Evolutionary conservation across 2,797 vertebrate species (phyloP), one percentile per base, ranked within the genome.

Genomic region (Silurus lanzhouensis): DNA sequence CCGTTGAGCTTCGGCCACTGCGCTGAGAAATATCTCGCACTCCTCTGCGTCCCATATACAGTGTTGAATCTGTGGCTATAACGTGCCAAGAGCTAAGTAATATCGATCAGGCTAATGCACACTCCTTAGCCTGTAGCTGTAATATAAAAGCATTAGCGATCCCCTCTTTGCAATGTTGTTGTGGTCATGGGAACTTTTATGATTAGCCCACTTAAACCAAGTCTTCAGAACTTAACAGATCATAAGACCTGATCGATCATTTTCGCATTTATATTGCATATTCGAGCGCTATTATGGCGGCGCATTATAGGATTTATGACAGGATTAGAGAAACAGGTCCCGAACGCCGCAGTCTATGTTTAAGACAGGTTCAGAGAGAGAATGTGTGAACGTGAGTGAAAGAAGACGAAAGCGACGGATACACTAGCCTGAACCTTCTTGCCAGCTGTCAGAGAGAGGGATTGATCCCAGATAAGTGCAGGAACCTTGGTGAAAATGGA

Each of bases 401-500:
- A 85, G 83, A 67, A 60, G 63, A 15, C 63, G 60, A 67, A 70
- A 70, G 72, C 14, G 20, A 81, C 70, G 84, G 88, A 88, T 86
- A 84, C 77, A 81, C 79, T 63, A 78, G 71, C 67, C 83, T 75
- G 31, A 70, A 58, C 48, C 84, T 71, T 79, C 58, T 88, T 86
- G 90, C 83, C 78, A 78, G 83, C 87, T 87, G 87, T 89, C 87
- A 88, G 67, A 20, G 63, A 80, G 82, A 71, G 79, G 82, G 88
- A 90, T 83, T 84, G 85, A 87, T 88, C 75, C 57, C 12, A 6
- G 86, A 86, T 70, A 80, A 84, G 84, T 70, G 88, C 71, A 85
- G 52, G 57, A 76, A 68, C 64, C 58, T 71, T 25, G 75, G 58
- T 52, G 70, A 74, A 87, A 85, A 85, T 85, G 55, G 22, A 83